Percentiles rank a stretch among this genome's conserved stretches.
Conservation (phyloP, 2,888 invertebrate species). For the Drosophila nigricruria region DNA sequence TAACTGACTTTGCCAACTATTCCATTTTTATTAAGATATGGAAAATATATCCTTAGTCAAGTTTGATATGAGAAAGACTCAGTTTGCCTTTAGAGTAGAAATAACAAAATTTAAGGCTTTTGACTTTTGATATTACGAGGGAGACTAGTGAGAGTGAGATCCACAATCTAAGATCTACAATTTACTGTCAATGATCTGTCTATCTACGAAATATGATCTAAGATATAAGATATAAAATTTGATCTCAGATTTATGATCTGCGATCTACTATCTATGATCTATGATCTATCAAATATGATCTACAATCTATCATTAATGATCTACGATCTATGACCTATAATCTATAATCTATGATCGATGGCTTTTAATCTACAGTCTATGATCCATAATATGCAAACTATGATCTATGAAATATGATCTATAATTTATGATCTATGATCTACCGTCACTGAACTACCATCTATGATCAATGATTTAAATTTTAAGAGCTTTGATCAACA, state of each 20-base stretch:
- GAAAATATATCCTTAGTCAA: too few species aligned
- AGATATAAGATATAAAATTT: not conserved
- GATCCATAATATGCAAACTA: too few species aligned
- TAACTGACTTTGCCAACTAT: too few species aligned
- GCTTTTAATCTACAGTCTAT: too few species aligned
- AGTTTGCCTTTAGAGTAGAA: too few species aligned
- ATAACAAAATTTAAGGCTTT: too few species aligned
- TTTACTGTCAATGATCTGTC: not conserved
- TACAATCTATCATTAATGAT: too few species aligned
- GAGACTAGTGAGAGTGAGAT: too few species aligned
- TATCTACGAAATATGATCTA: not conserved
- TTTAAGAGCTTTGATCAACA: not conserved
- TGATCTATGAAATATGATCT: too few species aligned
- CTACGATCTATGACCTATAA: not conserved
- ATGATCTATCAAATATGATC: not conserved
- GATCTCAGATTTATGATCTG: not conserved
- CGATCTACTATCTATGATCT: not conserved
- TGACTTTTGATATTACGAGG: too few species aligned
- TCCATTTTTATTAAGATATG: too few species aligned
- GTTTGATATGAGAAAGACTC: too few species aligned
- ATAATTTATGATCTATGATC: not conserved
- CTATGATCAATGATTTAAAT: not conserved
- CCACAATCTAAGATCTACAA: not conserved
- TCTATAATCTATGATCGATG: not conserved
- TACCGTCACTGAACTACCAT: not conserved